Evolutionary conservation across 1,140 invertebrate species (phyloP).

Genomic region (Choristoneura fumiferana): DNA sequence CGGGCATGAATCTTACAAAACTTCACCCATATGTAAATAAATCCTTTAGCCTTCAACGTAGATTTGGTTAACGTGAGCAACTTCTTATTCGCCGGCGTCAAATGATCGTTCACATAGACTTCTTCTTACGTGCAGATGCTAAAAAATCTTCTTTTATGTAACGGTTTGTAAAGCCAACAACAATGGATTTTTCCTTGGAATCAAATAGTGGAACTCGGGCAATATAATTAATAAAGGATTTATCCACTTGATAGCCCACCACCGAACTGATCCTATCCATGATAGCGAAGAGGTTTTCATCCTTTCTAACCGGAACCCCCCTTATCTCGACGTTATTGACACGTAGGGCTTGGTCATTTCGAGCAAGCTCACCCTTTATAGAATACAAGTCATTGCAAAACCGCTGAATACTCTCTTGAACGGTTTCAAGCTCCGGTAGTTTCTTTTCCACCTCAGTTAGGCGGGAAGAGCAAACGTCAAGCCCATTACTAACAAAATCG

Average conservation of each 20-base stretch:
- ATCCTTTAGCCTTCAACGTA: not conserved
- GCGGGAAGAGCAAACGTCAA: not conserved
- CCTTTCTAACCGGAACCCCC: conserved; percentile 23
- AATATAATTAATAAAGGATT: conserved; percentile 26
- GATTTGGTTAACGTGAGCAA: too few relatives aligned
- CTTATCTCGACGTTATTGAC: conserved; percentile 31
- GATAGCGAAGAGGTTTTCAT: conserved; percentile 21
- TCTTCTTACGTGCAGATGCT: too few relatives aligned
- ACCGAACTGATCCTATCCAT: conserved; percentile 19
- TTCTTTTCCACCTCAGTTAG: too few relatives aligned
- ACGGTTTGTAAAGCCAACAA: too few relatives aligned
- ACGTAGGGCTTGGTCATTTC: not conserved
- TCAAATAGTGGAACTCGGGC: too few relatives aligned
- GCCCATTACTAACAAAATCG: not conserved
- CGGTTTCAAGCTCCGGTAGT: not conserved
- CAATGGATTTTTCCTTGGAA: too few relatives aligned
- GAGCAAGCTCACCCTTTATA: not conserved
- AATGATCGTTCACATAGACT: too few relatives aligned
- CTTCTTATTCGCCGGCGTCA: too few relatives aligned
- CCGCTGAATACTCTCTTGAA: not conserved
- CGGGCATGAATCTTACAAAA: conserved; percentile 23
- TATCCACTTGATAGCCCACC: conserved; percentile 17
- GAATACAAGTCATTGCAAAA: not conserved
- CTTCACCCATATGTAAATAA: conserved; percentile 19
- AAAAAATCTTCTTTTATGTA: too few relatives aligned